A percentile compares a stretch with the other conserved stretches of the same genome.
These are phyloP conservation scores for Notoglanidium macrostoma DNA, from an alignment of 2,797 vertebrate species.

Conservation along the genomic window DNA sequence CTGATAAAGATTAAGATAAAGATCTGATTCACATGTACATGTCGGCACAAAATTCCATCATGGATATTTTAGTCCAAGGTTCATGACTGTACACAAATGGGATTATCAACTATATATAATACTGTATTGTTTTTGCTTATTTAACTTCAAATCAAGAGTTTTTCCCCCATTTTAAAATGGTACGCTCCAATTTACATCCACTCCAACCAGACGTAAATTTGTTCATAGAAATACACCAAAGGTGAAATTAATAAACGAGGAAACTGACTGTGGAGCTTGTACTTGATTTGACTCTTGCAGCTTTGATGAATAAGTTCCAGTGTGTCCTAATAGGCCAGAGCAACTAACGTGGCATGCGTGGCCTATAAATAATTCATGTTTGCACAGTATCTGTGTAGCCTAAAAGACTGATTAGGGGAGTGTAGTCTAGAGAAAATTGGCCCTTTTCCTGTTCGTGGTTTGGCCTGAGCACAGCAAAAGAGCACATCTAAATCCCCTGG, in stretches of 20 bases:
- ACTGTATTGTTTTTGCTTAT: neutral
- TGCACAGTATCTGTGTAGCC: slow-evolving; percentile 17
- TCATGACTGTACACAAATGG: neutral
- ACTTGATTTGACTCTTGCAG: neutral
- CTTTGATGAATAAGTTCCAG: slow-evolving; percentile 3
- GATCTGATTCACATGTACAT: neutral
- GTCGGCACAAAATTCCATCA: neutral
- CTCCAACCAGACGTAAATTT: neutral
- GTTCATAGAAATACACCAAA: neutral
- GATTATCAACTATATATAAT: neutral
- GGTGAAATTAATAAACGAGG: neutral
- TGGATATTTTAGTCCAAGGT: neutral
- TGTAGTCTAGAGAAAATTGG: neutral
- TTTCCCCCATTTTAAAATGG: neutral
- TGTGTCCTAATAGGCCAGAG: slow-evolving; percentile 22
- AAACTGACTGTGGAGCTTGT: neutral
- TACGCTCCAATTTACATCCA: neutral
- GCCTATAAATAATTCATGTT: slow-evolving; percentile 37
- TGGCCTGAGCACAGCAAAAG: neutral
- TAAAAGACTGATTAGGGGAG: neutral
- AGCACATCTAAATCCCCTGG: neutral
- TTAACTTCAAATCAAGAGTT: neutral
- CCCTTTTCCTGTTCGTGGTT: neutral
- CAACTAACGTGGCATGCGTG: slow-evolving; percentile 27
- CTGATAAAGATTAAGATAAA: neutral